Evolutionary conservation across 2,888 invertebrate genomes (phyloP).

Genomic region (Drosophila cognata): DNA sequence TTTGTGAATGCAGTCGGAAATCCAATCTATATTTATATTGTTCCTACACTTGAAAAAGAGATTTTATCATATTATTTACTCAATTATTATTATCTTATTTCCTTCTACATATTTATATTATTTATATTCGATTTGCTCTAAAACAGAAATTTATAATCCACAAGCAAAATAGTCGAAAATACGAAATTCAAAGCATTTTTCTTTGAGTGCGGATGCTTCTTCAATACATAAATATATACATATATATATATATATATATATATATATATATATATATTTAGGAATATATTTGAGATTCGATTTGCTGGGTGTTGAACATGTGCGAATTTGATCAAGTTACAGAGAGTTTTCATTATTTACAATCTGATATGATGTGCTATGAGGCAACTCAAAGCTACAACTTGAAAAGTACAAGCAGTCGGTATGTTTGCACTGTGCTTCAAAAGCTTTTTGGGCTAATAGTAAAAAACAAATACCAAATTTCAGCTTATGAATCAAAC

Average conservation of each 20-base stretch:
- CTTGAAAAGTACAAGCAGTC: conserved; percentile 45
- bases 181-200: not conserved
- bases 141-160: not conserved
- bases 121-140: not conserved
- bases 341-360: conserved; percentile 57
- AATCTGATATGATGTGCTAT: conserved; percentile 32
- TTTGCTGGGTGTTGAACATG: conserved; percentile 48
- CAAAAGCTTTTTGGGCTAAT: conserved; percentile 48
- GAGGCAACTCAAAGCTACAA: conserved; percentile 20
- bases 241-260: not conserved
- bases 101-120: not conserved
- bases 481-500: conserved; percentile 27
- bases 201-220: not conserved
- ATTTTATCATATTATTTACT: not conserved
- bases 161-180: not conserved
- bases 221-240: conserved; percentile 17
- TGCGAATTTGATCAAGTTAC: conserved; percentile 39
- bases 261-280: not conserved
- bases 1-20: conserved; percentile 28
- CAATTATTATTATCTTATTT: not conserved
- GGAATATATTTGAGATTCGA: conserved; percentile 47
- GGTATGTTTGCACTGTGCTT: conserved; percentile 60
- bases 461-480: conserved; percentile 12
- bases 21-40: conserved; percentile 27
- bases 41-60: not conserved